phyloP scores from a whole-genome alignment of 2,113 vertebrate species.

The Origma solitaria region DNA sequence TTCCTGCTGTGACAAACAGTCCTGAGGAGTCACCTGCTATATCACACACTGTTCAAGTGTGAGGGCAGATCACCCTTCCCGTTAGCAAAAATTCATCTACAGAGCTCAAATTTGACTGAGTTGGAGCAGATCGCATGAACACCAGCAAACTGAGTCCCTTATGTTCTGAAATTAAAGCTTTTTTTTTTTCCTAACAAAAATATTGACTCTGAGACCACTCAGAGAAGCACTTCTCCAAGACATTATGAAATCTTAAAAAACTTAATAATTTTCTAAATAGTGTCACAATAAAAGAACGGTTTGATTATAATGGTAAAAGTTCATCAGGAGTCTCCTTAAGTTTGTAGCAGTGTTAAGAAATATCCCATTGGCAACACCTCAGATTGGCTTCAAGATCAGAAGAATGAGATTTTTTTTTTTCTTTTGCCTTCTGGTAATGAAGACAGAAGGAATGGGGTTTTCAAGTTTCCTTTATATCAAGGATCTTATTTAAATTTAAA shows the following conservation, averaged over 20 bases:
- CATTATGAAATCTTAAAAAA: not conserved
- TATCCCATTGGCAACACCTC: not conserved
- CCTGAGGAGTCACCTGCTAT: not conserved
- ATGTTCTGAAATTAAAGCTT: not conserved
- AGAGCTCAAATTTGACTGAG: slow-evolving; percentile 10
- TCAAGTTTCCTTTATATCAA: not conserved
- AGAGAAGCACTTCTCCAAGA: not conserved
- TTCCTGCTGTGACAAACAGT: not conserved
- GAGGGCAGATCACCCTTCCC: not conserved
- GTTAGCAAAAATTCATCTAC: not conserved
- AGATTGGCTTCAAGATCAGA: not conserved
- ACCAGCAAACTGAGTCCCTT: not conserved
- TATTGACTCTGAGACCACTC: not conserved
- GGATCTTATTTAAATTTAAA: not conserved
- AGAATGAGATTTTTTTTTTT: not conserved
- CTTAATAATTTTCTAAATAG: not conserved
- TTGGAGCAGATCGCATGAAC: not conserved
- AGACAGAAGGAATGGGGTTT: not conserved
- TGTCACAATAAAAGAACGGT: not conserved
- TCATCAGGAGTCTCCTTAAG: not conserved
- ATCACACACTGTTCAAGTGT: not conserved
- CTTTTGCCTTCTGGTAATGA: not conserved
- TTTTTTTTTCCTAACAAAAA: not conserved
- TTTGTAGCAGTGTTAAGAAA: not conserved
- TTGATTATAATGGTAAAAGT: not conserved